A percentile compares a stretch with the other conserved stretches of the same genome.
phyloP scores from a whole-genome alignment of 2,888 invertebrate genomes.

The Phaonia tiefii region DNA sequence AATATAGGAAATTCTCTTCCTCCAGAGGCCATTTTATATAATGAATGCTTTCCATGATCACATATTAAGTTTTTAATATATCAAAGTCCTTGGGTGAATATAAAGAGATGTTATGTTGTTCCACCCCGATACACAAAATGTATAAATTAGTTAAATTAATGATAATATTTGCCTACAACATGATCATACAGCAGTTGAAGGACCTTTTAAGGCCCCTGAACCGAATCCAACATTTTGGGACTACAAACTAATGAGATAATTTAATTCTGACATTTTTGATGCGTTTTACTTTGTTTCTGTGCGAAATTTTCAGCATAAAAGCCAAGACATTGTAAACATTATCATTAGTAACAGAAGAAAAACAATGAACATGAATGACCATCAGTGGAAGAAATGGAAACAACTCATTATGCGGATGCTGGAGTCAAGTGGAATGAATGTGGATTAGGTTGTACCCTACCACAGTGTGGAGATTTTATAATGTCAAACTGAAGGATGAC shows the following conservation, averaged over 20 bases:
- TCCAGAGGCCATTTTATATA: too few species aligned
- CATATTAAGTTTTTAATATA: too few species aligned
- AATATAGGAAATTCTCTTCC: too few species aligned
- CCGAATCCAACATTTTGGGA: background rate
- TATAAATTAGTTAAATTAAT: slow-evolving; percentile 1
- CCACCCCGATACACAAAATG: too few species aligned
- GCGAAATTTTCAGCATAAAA: background rate
- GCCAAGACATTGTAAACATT: slow-evolving; percentile 2
- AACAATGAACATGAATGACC: background rate
- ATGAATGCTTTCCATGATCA: too few species aligned
- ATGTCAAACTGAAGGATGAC: too few species aligned
- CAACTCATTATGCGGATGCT: background rate
- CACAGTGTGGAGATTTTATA: too few species aligned
- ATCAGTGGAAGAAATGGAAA: too few species aligned
- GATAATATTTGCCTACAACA: background rate
- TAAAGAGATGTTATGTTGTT: too few species aligned
- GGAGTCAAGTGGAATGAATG: too few species aligned
- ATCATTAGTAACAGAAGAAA: slow-evolving; percentile 17
- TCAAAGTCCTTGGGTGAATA: too few species aligned
- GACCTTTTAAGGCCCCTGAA: slow-evolving; percentile 32
- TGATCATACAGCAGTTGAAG: slow-evolving; percentile 12
- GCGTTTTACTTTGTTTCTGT: slow-evolving; percentile 2
- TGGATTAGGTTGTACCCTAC: too few species aligned
- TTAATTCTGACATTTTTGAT: slow-evolving; percentile 37
- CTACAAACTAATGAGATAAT: slow-evolving; percentile 39